These are phyloP conservation scores for Ameiurus melas DNA, from an alignment of 2,113 vertebrate species.

Conservation along the genomic window DNA sequence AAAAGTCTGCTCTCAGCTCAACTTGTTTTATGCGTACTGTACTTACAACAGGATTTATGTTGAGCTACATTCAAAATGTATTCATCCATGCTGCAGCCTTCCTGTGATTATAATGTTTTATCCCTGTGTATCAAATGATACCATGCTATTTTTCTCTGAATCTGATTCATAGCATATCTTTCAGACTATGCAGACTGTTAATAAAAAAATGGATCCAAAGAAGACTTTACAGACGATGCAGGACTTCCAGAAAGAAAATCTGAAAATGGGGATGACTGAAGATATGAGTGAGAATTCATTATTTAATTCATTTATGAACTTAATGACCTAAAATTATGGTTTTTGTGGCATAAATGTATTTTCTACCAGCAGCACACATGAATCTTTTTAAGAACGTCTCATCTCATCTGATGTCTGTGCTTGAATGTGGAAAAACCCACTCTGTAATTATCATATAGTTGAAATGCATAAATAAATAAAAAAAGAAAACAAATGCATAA, in stretches of 20 bases:
- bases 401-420: background rate
- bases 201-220: conserved; percentile 98
- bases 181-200: conserved; percentile 96
- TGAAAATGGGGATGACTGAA: conserved; percentile 98
- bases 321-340: background rate
- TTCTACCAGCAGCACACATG: background rate
- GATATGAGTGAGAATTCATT: conserved; percentile 83
- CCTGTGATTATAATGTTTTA: conserved; percentile 36
- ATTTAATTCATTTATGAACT: too few relatives aligned
- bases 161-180: conserved; percentile 32
- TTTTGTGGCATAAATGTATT: background rate
- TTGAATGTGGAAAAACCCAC: background rate
- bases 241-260: conserved; percentile 98
- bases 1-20: conserved; percentile 24
- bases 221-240: conserved; percentile 97
- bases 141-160: conserved; percentile 21
- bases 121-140: conserved; percentile 23
- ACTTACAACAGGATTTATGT: conserved; percentile 44
- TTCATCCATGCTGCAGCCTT: conserved; percentile 31
- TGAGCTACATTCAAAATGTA: conserved; percentile 37
- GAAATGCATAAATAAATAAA: conserved; percentile 1
- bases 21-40: conserved; percentile 45
- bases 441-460: background rate
- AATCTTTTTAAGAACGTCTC: background rate
- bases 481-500: background rate